These are phyloP conservation scores for Hemicordylus capensis DNA, from an alignment of 2,113 vertebrate genomes.

Conservation along the genomic window DNA sequence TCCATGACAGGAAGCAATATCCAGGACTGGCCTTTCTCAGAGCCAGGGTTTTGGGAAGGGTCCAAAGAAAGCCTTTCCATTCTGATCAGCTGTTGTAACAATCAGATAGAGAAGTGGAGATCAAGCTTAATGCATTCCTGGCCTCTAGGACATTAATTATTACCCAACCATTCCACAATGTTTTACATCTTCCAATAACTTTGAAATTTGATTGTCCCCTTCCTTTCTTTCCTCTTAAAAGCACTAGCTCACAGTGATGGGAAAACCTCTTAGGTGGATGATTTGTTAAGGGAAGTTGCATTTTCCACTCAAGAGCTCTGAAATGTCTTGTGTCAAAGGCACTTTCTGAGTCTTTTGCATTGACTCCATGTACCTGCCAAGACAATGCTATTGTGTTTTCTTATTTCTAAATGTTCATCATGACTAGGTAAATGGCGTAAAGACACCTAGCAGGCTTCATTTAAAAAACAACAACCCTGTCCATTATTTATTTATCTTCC, in stretches of 20 bases:
- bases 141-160: neutral
- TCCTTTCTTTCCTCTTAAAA: neutral
- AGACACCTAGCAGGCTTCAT: neutral
- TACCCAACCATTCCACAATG: neutral
- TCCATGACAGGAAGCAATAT: neutral
- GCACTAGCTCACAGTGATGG: neutral
- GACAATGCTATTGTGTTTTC: neutral
- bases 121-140: neutral
- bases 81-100: neutral
- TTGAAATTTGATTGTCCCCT: neutral
- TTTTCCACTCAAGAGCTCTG: slow-evolving; percentile 26
- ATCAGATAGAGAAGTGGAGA: neutral
- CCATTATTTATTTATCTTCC: slow-evolving; percentile 12
- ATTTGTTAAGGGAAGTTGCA: slow-evolving; percentile 25
- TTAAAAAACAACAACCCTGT: neutral
- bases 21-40: neutral
- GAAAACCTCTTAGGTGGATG: slow-evolving; percentile 17
- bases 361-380: slow-evolving; percentile 31
- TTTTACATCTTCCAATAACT: neutral
- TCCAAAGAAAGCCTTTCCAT: neutral
- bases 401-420: neutral
- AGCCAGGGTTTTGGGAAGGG: neutral
- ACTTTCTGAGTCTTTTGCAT: slow-evolving; percentile 3
- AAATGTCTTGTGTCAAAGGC: neutral
- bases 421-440: neutral